A percentile compares a stretch with the other conserved stretches of the same genome.
These are phyloP conservation scores for Anadara kagoshimensis DNA, from an alignment of 1,140 invertebrate genomes.

Conservation along the genomic window DNA sequence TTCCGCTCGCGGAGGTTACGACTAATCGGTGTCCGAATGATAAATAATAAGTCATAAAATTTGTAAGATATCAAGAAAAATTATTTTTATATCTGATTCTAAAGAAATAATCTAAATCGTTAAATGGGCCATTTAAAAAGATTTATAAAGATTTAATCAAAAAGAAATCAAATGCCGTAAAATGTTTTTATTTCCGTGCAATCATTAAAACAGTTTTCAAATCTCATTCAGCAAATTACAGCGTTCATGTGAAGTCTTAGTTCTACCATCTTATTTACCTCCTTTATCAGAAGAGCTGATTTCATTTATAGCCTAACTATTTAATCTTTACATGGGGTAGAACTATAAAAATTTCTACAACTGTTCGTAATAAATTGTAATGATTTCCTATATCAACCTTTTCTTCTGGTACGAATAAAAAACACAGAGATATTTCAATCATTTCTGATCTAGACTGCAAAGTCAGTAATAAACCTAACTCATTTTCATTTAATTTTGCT, in stretches of 20 bases:
- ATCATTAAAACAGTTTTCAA: constrained; percentile 21
- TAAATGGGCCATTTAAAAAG: constrained; percentile 6
- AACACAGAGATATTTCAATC: too few species aligned
- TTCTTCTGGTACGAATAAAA: too few species aligned
- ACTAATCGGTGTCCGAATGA: too few species aligned
- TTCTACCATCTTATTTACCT: neutral
- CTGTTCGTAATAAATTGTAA: constrained; percentile 11
- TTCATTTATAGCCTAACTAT: constrained; percentile 11
- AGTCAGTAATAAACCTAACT: too few species aligned
- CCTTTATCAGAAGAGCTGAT: constrained; percentile 3
- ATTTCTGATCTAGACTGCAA: too few species aligned
- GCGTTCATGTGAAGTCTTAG: constrained; percentile 4
- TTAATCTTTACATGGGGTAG: constrained; percentile 17
- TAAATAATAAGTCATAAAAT: too few species aligned
- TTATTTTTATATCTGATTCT: neutral
- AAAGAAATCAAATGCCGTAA: constrained; percentile 14
- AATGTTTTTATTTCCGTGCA: constrained; percentile 7
- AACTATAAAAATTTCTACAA: constrained; percentile 14
- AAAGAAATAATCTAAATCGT: constrained; percentile 6
- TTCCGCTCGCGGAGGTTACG: too few species aligned
- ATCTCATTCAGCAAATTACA: constrained; percentile 12
- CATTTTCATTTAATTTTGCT: too few species aligned
- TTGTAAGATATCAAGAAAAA: neutral
- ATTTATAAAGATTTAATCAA: constrained; percentile 6
- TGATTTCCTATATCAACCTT: neutral